Evolutionary conservation across 2,797 vertebrate species (phyloP), one percentile per base, ranked within the genome.

Genomic region (Amazona ochrocephala): DNA sequence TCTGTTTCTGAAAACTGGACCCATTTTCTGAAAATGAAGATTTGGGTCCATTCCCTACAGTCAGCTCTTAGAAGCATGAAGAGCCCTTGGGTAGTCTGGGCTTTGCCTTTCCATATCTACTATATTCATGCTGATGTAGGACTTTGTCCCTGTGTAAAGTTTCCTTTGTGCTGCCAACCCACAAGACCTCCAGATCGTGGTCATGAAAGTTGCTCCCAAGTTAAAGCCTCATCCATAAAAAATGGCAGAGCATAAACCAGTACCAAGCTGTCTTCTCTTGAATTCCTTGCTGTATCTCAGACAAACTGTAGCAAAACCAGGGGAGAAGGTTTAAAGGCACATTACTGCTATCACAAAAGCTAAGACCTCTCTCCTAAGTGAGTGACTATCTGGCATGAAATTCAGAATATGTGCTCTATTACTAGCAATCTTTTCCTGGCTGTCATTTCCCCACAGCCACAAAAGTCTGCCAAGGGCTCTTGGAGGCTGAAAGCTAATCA

Each of bases 351-450:
- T 67, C 51, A 86, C 39, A 90, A 82, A 70, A 90, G 51, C 37
- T 86, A 45, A 91, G 67, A n/a, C 23, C 58, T 68, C 39, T 65
- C 41, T 89, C 41, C 50, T 37, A 26, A 72, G 24, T 75, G 82
- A 78, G 47, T 84, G 91, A 82, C 70, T 74, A 88, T 86, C 67
- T 91, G 93, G 71, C 68, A 48, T 70, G 64, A 91, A 91, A 84
- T 86, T 88, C 60, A 56, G 70, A 74, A 56, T 84, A 76, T 37
- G 21, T 67, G 64, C 67, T 93, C 48, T 61, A 86, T 93, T 93
- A 81, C 61, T 37, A 53, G 61, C 62, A 89, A 3, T 83, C 34
- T 89, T 89, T 87, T 93, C 71, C 75, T 82, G 64, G 66, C 47
- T 84, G 44, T 82, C 19, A 5, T 88, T 94, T 93, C 51, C 82